A percentile compares a stretch with the other conserved stretches of the same genome.
Conservation (phyloP, 2,113 vertebrate species). For the Toxotes jaculatrix region DNA sequence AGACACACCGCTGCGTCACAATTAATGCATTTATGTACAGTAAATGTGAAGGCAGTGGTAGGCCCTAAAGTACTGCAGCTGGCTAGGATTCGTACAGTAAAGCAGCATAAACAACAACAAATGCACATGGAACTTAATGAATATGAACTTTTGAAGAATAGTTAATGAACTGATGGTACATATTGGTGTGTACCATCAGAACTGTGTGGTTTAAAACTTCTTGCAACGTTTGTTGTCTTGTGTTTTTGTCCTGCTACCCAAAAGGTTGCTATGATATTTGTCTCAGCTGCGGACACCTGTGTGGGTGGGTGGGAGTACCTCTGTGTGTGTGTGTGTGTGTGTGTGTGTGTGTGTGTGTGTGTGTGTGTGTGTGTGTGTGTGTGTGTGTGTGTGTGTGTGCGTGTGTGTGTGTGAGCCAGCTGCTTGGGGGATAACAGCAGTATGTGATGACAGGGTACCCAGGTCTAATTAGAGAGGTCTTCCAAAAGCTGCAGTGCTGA, state of each 20-base stretch:
- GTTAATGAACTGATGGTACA: too few relatives aligned
- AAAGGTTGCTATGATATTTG: conserved; percentile 58
- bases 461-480: conserved; percentile 79
- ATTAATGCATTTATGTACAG: neutral
- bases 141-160: neutral
- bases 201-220: neutral
- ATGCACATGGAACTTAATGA: neutral
- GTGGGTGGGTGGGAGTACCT: conserved; percentile 18
- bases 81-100: neutral
- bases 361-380: conserved; percentile 33
- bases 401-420: conserved; percentile 43
- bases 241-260: conserved; percentile 27
- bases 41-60: neutral
- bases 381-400: conserved; percentile 31
- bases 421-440: conserved; percentile 66
- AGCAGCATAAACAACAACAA: neutral
- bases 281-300: conserved; percentile 59
- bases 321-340: conserved; percentile 27
- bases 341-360: conserved; percentile 22
- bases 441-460: conserved; percentile 79
- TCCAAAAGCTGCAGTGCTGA: conserved; percentile 63
- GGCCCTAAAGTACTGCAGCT: neutral
- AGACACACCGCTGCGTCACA: neutral
- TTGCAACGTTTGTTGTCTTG: conserved; percentile 18
- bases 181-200: neutral